These are phyloP conservation scores for Peromyscus polionotus DNA, from an alignment of 2,113 vertebrate species.

Conservation along the genomic window DNA sequence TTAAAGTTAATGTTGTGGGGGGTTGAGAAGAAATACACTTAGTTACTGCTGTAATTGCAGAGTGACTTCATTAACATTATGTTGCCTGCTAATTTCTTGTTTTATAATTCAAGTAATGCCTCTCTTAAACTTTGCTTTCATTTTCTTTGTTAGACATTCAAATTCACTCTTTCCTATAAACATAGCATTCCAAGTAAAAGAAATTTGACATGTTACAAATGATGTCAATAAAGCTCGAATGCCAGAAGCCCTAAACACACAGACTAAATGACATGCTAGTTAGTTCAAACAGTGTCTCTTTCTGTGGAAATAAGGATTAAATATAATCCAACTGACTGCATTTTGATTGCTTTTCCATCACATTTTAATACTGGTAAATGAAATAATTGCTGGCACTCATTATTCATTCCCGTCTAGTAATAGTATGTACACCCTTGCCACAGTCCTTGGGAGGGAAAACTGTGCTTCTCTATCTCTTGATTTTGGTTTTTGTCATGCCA, in stretches of 20 bases:
- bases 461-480: not conserved
- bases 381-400: not conserved
- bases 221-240: not conserved
- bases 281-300: not conserved
- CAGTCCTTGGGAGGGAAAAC: not conserved
- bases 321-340: not conserved
- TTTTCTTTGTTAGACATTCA: not conserved
- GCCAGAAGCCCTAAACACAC: not conserved
- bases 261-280: not conserved
- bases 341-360: not conserved
- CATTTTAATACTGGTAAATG: not conserved
- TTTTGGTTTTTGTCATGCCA: not conserved
- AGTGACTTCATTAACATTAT: not conserved
- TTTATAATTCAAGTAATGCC: not conserved
- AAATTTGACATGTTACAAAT: not conserved
- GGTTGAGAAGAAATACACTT: not conserved
- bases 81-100: not conserved
- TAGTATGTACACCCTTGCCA: not conserved
- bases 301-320: not conserved
- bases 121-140: not conserved
- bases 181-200: not conserved
- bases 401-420: not conserved
- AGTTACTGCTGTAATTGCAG: not conserved
- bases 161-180: not conserved
- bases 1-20: not conserved